Evolutionary conservation across 2,888 invertebrate species (phyloP).

Genomic region (Macrosiphum euphorbiae): DNA sequence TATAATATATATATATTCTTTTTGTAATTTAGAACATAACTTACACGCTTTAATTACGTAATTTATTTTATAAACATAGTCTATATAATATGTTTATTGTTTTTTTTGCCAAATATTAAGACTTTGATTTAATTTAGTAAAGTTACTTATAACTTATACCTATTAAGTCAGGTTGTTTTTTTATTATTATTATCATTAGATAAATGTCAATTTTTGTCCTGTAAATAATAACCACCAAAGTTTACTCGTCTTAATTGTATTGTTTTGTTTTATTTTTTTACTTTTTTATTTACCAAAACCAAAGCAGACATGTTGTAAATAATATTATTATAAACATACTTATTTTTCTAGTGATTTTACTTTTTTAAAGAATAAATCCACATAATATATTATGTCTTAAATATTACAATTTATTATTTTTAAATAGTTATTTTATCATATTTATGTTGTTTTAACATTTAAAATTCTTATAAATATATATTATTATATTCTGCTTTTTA

Average conservation of each 20-base stretch:
- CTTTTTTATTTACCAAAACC: conserved; percentile 48
- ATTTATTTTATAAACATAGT: conserved; percentile 58
- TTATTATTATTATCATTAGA: conserved; percentile 47
- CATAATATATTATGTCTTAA: conserved; percentile 40
- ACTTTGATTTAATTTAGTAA: conserved; percentile 39
- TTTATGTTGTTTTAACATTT: conserved; percentile 36
- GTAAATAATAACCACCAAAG: conserved; percentile 37
- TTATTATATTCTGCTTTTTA: conserved; percentile 51
- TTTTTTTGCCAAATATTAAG: conserved; percentile 38
- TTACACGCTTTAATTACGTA: conserved; percentile 58
- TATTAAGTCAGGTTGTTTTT: conserved; percentile 32
- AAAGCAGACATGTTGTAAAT: conserved; percentile 38
- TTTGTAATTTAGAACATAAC: conserved; percentile 51
- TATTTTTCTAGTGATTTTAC: conserved; percentile 62
- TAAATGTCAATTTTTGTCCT: conserved; percentile 46
- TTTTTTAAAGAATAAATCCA: conserved; percentile 31
- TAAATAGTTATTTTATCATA: conserved; percentile 50
- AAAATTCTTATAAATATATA: conserved; percentile 10
- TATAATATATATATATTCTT: conserved; percentile 39
- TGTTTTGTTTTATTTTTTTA: conserved; percentile 45
- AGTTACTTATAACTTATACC: conserved; percentile 14
- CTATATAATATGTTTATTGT: conserved; percentile 56
- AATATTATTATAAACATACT: conserved; percentile 53
- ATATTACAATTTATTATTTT: conserved; percentile 33
- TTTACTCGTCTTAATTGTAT: conserved; percentile 25